These are phyloP conservation scores for Sesia bembeciformis DNA, from an alignment of 2,888 invertebrate genomes.

Conservation along the genomic window DNA sequence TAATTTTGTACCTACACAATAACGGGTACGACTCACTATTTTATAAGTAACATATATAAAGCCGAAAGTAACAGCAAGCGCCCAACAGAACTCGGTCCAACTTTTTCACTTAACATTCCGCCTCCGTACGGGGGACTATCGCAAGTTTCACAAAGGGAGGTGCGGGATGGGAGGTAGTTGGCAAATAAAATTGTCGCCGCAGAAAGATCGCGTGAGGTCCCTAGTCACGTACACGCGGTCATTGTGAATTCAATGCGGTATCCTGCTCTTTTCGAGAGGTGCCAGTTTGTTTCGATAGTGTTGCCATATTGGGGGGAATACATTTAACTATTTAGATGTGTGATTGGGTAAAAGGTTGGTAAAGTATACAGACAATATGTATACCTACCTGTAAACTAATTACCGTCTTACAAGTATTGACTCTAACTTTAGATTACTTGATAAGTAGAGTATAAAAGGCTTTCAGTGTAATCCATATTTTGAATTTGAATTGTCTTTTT, in stretches of 20 bases:
- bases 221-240: slow-evolving; percentile 39
- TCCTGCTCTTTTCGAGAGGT: slow-evolving; percentile 20
- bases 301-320: not conserved
- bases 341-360: no score
- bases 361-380: no score
- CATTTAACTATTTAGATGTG: no score
- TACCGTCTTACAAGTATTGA: no score
- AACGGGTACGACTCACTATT: no score
- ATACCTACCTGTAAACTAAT: no score
- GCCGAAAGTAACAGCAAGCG: not conserved
- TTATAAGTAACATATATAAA: no score
- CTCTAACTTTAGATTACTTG: no score
- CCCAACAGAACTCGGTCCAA: not conserved
- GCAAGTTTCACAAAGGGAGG: slow-evolving; percentile 29
- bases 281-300: slow-evolving; percentile 47
- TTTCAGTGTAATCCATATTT: no score
- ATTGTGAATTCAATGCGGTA: slow-evolving; percentile 51
- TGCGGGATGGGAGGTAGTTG: slow-evolving; percentile 33
- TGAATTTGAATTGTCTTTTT: no score
- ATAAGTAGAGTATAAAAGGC: no score
- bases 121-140: slow-evolving; percentile 12
- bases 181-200: slow-evolving; percentile 50
- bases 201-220: slow-evolving; percentile 8
- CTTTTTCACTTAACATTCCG: slow-evolving; percentile 14
- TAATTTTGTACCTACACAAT: no score